Base-by-base conservation (phyloP, 2,797 vertebrate genomes). In the Myioborus melanocephalus region DNA sequence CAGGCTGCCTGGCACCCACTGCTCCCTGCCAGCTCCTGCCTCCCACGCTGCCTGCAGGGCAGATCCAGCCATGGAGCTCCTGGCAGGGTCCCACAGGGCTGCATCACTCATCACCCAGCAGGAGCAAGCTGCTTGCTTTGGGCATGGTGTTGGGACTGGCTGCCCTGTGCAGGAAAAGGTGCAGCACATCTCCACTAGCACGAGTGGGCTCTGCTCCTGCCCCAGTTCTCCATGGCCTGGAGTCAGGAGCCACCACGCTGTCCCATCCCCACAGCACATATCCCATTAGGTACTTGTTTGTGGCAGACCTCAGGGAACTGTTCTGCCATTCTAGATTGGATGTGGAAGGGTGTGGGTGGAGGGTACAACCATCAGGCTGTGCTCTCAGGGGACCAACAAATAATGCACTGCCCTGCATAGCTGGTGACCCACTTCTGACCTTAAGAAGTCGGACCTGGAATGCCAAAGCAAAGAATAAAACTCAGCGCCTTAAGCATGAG, bases 401-500 rank as follows among this genome's bases (percentile, higher is more conserved):
- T 60, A 77, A 75, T 56, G 28, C 41, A 32, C 28, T 11, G 14
- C n/a, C 26, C 70, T 76, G 5, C 44, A 16, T 5, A n/a, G 37
- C 59, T 77, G 27, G 22, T 78, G 32, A 78, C 55, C 30, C 21
- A 32, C 19, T 89, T 90, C 68, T 91, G 55, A 81, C 69, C 53
- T 91, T 34, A 57, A 46, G 57, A 85, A 75, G 60, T 32, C 3
- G 2, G 70, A 53, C 22, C 3, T 28, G 28, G 79, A 76, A 83
- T 64, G 59, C 65, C 90, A 28, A 87, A 85, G 44, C 17, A 30
- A 57, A 53, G 86, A 56, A 59, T 73, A 85, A 87, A 95, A 49
- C 57, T 83, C 52, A 59, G 59, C 0, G 6, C n/a, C 43, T n/a
- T 92, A 82, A 68, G 83, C 63, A 80, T 17, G 63, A 92, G 56